Evolutionary conservation across 2,113 vertebrate genomes (phyloP).

Genomic region (Neotragus moschatus): DNA sequence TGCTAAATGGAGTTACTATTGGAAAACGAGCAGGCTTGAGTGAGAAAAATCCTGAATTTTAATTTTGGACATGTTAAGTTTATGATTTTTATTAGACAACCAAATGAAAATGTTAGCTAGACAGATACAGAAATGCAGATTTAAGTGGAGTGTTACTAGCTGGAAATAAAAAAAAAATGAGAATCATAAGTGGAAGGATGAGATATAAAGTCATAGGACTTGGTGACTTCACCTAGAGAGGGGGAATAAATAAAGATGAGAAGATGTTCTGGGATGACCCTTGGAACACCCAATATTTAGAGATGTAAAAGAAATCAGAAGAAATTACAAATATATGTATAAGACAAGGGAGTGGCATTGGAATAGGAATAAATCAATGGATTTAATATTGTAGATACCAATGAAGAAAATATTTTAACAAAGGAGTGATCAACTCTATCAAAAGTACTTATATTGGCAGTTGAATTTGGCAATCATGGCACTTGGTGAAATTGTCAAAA

Average conservation of each 20-base stretch:
- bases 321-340: background rate
- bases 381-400: background rate
- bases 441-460: background rate
- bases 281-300: background rate
- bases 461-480: background rate
- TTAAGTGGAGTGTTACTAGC: background rate
- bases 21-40: background rate
- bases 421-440: background rate
- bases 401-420: slow-evolving; percentile 3
- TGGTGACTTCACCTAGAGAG: background rate
- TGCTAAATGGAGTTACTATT: background rate
- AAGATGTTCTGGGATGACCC: background rate
- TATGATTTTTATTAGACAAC: background rate
- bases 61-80: background rate
- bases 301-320: background rate
- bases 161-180: background rate
- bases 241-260: background rate
- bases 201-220: background rate
- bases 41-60: background rate
- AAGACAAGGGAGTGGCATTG: background rate
- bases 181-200: background rate
- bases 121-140: background rate
- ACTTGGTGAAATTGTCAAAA: background rate
- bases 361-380: background rate
- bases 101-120: background rate